These are phyloP conservation scores for Aurelia sp. DNA, from an alignment of 30 jellyfish, hydroid and myxozoan genomes.

Conservation along the genomic window DNA sequence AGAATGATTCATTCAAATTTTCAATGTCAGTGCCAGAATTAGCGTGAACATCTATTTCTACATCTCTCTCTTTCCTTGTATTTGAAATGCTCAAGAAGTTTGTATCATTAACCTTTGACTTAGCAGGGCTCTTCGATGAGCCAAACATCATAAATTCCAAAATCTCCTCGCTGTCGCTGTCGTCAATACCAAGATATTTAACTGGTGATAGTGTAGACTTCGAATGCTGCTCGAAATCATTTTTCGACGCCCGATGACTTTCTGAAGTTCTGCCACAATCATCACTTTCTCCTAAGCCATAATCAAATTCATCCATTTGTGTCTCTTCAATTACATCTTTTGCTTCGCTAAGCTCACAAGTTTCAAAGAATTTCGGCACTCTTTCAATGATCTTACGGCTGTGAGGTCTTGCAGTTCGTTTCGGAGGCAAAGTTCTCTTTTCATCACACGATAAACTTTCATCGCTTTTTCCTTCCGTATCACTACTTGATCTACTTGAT, in stretches of 20 bases:
- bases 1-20: slow-evolving; percentile 1
- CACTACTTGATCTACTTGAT: not conserved
- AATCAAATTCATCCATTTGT: not conserved
- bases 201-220: not conserved
- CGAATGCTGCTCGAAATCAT: not conserved
- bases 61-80: not conserved
- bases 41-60: not conserved
- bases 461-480: not conserved
- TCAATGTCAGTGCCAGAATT: slow-evolving; percentile 6
- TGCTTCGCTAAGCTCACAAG: not conserved
- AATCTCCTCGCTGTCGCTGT: slow-evolving; percentile 14
- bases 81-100: not conserved
- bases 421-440: not conserved
- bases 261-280: not conserved
- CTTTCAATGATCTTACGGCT: no score
- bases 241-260: not conserved
- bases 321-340: not conserved
- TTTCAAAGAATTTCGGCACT: not conserved
- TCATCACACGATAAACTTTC: not conserved
- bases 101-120: not conserved
- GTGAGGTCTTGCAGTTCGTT: not conserved
- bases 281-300: not conserved
- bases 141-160: slow-evolving; percentile 21
- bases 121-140: not conserved
- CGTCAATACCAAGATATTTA: not conserved